These are phyloP conservation scores for Barypeithes pellucidus DNA, from an alignment of 2,888 invertebrate genomes.

Conservation along the genomic window DNA sequence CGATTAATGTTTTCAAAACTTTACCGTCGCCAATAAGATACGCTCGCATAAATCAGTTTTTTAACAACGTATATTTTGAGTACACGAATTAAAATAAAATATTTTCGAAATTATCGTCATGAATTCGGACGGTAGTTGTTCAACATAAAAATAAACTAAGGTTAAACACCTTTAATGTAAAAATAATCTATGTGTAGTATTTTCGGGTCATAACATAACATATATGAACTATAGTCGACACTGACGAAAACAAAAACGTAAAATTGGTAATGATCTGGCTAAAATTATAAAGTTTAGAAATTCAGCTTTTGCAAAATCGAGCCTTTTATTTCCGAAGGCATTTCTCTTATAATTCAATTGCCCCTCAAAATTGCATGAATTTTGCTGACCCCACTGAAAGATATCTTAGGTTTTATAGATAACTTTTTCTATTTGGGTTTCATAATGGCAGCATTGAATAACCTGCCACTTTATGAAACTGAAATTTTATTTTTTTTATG, in stretches of 20 bases:
- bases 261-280: neutral
- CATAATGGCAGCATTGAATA: too few relatives aligned
- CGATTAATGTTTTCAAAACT: conserved; percentile 15
- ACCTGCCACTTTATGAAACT: too few relatives aligned
- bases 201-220: conserved; percentile 15
- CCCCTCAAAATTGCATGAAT: too few relatives aligned
- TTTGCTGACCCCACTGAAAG: too few relatives aligned
- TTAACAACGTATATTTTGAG: conserved; percentile 2
- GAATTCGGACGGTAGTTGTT: conserved; percentile 9
- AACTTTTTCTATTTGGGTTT: too few relatives aligned
- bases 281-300: neutral
- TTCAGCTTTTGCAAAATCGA: too few relatives aligned
- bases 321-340: too few relatives aligned
- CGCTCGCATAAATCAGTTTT: neutral
- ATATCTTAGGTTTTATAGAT: too few relatives aligned
- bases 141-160: conserved; percentile 33
- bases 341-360: too few relatives aligned
- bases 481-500: too few relatives aligned
- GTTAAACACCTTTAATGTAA: conserved; percentile 36
- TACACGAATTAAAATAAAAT: conserved; percentile 20
- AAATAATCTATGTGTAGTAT: conserved; percentile 24
- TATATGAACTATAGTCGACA: neutral
- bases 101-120: conserved; percentile 21
- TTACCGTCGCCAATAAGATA: neutral
- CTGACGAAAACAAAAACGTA: conserved; percentile 1